Evolutionary conservation across 2,797 vertebrate species (phyloP).

Genomic region (Gymnothorax reevesii): DNA sequence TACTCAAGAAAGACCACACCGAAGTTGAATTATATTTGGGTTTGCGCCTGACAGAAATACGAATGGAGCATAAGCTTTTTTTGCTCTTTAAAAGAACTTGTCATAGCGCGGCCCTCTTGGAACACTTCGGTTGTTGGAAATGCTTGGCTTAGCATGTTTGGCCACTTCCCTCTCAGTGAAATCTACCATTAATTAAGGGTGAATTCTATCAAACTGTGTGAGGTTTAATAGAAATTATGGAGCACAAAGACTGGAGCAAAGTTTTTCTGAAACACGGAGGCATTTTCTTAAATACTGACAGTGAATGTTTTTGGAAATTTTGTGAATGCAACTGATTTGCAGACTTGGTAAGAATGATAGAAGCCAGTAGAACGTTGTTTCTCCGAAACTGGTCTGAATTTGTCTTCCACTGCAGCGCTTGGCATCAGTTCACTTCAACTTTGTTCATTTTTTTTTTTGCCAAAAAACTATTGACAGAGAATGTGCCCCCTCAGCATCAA

Average conservation of each 20-base stretch:
- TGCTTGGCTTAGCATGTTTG: conserved; percentile 72
- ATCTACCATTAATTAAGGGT: conserved; percentile 71
- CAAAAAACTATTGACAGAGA: conserved; percentile 20
- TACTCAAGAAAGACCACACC: background rate
- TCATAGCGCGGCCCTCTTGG: conserved; percentile 69
- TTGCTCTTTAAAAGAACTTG: conserved; percentile 76
- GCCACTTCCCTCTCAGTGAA: conserved; percentile 70
- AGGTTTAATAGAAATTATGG: conserved; percentile 78
- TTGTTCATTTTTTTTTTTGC: conserved; percentile 2
- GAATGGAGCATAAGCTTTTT: conserved; percentile 58
- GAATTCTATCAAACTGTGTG: conserved; percentile 69
- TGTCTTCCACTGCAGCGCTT: background rate
- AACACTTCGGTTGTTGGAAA: conserved; percentile 37
- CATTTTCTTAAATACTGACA: background rate
- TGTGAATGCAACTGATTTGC: background rate
- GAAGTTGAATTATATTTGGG: conserved; percentile 23
- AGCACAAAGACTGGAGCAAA: conserved; percentile 79
- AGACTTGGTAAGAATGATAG: background rate
- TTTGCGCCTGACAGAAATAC: conserved; percentile 70
- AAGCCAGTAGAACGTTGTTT: background rate
- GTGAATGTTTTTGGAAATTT: background rate
- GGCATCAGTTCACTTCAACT: background rate
- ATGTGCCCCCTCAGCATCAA: conserved; percentile 17
- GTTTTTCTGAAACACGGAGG: conserved; percentile 65
- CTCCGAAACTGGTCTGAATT: background rate